Percentiles rank a stretch among this genome's conserved stretches.
phyloP scores from a whole-genome alignment of 1,140 invertebrate genomes.

The Drosophila athabasca region DNA sequence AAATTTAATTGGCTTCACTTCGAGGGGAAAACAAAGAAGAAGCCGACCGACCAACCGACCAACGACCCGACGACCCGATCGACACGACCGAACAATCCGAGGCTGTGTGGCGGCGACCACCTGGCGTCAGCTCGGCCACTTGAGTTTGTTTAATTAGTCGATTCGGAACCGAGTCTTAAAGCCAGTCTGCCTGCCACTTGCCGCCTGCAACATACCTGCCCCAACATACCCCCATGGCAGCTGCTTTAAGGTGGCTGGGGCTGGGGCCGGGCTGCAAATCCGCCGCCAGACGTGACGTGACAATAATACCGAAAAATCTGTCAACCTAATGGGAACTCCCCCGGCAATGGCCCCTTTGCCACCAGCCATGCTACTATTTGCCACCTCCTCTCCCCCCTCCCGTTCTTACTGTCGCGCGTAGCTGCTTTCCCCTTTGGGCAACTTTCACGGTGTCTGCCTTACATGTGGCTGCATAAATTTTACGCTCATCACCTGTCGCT shows the following conservation, averaged over 20 bases:
- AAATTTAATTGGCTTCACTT: conserved; percentile 72
- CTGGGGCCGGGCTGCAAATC: conserved; percentile 18
- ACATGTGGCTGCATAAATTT: conserved; percentile 82
- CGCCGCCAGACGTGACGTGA: conserved; percentile 76
- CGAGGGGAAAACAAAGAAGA: conserved; percentile 15
- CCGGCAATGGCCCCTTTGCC: neutral
- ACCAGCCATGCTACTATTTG: neutral
- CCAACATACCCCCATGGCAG: too few relatives aligned
- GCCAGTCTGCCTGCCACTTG: too few relatives aligned
- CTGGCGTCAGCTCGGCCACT: conserved; percentile 42
- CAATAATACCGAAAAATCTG: conserved; percentile 71
- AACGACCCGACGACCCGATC: conserved; percentile 1
- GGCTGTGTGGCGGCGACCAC: conserved; percentile 38
- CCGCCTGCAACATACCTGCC: too few relatives aligned
- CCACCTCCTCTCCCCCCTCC: neutral
- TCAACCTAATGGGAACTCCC: conserved; percentile 46
- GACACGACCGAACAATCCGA: too few relatives aligned
- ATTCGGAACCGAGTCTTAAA: neutral
- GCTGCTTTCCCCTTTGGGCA: conserved; percentile 43
- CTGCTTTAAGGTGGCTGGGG: too few relatives aligned
- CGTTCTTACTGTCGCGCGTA: too few relatives aligned
- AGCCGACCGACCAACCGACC: neutral
- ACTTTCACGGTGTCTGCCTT: conserved; percentile 65
- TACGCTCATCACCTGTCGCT: conserved; percentile 75
- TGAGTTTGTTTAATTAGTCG: conserved; percentile 52